A percentile compares a stretch with the other conserved stretches of the same genome.
Evolutionary conservation across 2,797 vertebrate species (phyloP).

Genomic region (Enteromius radiatus): DNA sequence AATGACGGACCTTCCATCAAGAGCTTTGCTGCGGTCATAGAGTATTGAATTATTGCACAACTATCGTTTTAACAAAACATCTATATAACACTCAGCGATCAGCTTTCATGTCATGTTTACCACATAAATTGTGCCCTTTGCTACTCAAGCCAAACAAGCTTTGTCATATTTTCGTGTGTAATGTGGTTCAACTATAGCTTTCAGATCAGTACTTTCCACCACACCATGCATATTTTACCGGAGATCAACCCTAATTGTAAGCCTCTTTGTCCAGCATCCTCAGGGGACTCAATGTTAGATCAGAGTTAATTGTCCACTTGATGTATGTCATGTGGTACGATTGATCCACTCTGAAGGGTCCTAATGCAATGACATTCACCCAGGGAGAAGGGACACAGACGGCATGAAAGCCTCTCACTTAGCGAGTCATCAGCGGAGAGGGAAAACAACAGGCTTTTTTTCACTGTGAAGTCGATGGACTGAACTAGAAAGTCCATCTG

Average conservation of each 20-base stretch:
- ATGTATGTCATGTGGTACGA: slow-evolving; percentile 75
- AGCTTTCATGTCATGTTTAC: slow-evolving; percentile 27
- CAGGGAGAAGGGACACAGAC: slow-evolving; percentile 67
- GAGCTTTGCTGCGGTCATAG: slow-evolving; percentile 54
- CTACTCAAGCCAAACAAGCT: slow-evolving; percentile 8
- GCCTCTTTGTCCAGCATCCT: slow-evolving; percentile 50
- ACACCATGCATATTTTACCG: slow-evolving; percentile 35
- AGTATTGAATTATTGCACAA: slow-evolving; percentile 52
- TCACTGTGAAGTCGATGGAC: slow-evolving; percentile 56
- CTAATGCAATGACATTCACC: slow-evolving; percentile 73
- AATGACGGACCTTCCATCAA: slow-evolving; percentile 34
- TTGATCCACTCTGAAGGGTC: slow-evolving; percentile 76
- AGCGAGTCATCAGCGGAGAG: slow-evolving; percentile 71
- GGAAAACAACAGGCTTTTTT: slow-evolving; percentile 69
- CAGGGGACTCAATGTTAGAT: slow-evolving; percentile 58
- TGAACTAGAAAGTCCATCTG: slow-evolving; percentile 41
- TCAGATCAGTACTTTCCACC: slow-evolving; percentile 2
- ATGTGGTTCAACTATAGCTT: background rate
- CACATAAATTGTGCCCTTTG: background rate
- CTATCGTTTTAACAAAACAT: slow-evolving; percentile 35
- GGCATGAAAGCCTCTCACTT: slow-evolving; percentile 71
- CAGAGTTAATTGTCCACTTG: slow-evolving; percentile 76
- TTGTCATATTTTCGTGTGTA: background rate
- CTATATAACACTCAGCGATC: slow-evolving; percentile 32
- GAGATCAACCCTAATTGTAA: slow-evolving; percentile 28